phyloP scores from a whole-genome alignment of 2,888 invertebrate species.

The Amblyjoppa proteus region DNA sequence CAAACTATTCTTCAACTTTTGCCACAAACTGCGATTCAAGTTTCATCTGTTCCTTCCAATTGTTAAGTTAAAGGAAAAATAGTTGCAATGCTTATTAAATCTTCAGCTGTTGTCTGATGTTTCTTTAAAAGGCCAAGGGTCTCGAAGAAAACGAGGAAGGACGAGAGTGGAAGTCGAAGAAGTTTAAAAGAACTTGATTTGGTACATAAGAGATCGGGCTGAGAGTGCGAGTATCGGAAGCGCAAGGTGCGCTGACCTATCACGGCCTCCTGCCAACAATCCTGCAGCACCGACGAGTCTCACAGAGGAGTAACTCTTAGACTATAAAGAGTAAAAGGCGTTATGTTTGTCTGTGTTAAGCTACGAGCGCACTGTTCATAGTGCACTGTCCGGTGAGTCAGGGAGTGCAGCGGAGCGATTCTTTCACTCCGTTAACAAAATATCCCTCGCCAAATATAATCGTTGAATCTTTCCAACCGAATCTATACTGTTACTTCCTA shows the following conservation, averaged over 20 bases:
- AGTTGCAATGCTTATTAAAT: neutral
- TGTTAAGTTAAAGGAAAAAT: neutral
- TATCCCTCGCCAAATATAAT: conserved; percentile 4
- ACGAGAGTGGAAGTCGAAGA: conserved; percentile 44
- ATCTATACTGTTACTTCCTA: conserved; percentile 2
- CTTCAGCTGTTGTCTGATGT: neutral
- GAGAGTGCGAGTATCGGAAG: conserved; percentile 62
- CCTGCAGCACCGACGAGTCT: conserved; percentile 70
- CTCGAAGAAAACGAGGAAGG: conserved; percentile 24
- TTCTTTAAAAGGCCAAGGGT: neutral
- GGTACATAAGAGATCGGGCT: conserved; percentile 4
- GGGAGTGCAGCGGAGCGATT: conserved; percentile 30
- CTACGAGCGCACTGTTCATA: conserved; percentile 39
- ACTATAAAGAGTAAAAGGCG: conserved; percentile 30
- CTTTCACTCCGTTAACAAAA: neutral
- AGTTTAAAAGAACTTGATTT: conserved; percentile 1
- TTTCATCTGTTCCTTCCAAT: neutral
- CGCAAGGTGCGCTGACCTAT: conserved; percentile 79
- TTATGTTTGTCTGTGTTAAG: conserved; percentile 20
- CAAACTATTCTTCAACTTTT: neutral
- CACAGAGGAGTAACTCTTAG: conserved; percentile 66
- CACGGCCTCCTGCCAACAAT: conserved; percentile 73
- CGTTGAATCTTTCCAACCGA: neutral
- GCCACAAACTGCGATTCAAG: neutral
- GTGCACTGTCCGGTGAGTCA: neutral